Evolutionary conservation across 2,888 invertebrate genomes (phyloP).

Genomic region (Macrosoma leucophasiata): DNA sequence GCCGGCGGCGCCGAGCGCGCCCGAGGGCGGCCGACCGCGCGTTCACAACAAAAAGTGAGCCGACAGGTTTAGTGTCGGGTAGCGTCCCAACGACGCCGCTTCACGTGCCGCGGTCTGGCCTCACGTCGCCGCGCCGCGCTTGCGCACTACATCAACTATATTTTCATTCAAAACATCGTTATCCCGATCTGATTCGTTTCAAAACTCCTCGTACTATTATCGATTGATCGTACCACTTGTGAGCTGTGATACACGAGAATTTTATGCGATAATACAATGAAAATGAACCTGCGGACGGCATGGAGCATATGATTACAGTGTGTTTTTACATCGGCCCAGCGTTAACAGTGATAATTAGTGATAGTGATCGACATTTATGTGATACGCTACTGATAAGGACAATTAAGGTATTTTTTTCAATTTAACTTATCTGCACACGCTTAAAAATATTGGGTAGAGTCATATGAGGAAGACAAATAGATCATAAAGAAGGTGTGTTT

Average conservation of each 20-base stretch:
- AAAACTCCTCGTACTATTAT: slow-evolving; percentile 10
- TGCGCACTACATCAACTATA: slow-evolving; percentile 62
- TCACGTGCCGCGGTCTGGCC: slow-evolving; percentile 55
- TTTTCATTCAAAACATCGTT: slow-evolving; percentile 46
- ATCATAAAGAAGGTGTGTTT: too few relatives aligned
- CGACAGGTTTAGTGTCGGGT: slow-evolving; percentile 75
- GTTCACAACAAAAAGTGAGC: slow-evolving; percentile 72
- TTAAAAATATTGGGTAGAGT: background rate
- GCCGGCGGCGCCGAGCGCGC: slow-evolving; percentile 40
- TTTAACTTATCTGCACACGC: slow-evolving; percentile 8
- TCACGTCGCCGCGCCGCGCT: slow-evolving; percentile 45
- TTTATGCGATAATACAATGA: slow-evolving; percentile 33
- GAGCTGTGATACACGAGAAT: slow-evolving; percentile 55
- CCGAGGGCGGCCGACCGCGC: slow-evolving; percentile 61
- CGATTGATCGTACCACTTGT: slow-evolving; percentile 31
- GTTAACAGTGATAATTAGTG: slow-evolving; percentile 68
- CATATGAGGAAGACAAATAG: too few relatives aligned
- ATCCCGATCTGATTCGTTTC: slow-evolving; percentile 29
- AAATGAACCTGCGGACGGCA: slow-evolving; percentile 65
- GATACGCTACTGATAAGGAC: slow-evolving; percentile 59
- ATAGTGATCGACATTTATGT: slow-evolving; percentile 65
- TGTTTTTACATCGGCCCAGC: slow-evolving; percentile 55
- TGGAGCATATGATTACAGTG: slow-evolving; percentile 71
- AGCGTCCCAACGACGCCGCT: slow-evolving; percentile 73
- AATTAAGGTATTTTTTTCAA: slow-evolving; percentile 50